Conservation (phyloP, 2,888 invertebrate genomes). For the Bugulina stolonifera region DNA sequence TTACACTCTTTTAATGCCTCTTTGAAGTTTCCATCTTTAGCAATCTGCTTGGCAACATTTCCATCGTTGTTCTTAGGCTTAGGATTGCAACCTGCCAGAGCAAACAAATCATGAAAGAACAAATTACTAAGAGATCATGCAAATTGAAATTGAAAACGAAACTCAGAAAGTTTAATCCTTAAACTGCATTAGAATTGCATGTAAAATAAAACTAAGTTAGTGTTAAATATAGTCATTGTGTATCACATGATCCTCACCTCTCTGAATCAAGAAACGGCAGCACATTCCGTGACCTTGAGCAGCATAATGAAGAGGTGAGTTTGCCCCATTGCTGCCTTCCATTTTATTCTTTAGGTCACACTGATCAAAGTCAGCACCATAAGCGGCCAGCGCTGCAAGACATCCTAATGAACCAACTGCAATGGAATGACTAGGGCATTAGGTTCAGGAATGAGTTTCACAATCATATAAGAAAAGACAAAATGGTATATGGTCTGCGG, state of each 20-base stretch:
- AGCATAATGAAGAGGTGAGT: conserved; percentile 50
- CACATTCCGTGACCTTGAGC: conserved; percentile 48
- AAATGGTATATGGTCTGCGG: too few relatives aligned
- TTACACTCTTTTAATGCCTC: conserved; percentile 49
- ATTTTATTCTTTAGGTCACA: conserved; percentile 32
- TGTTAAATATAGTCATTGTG: too few relatives aligned
- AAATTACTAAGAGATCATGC: too few relatives aligned
- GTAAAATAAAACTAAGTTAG: too few relatives aligned
- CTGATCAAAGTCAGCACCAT: conserved; percentile 50
- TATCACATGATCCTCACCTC: conserved; percentile 41
- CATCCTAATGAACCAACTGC: conserved; percentile 26
- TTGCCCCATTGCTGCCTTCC: conserved; percentile 36
- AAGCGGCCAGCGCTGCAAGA: conserved; percentile 45
- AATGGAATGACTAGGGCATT: neutral
- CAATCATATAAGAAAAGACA: too few relatives aligned
- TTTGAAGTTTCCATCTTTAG: conserved; percentile 50
- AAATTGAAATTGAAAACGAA: too few relatives aligned
- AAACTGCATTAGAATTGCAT: too few relatives aligned
- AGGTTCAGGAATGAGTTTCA: too few relatives aligned
- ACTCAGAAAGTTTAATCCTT: too few relatives aligned
- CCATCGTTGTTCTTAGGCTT: conserved; percentile 53
- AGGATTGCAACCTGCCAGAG: conserved; percentile 50
- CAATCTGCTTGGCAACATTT: conserved; percentile 42
- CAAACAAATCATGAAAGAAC: neutral
- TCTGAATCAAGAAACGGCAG: conserved; percentile 49